Evolutionary conservation across 2,113 vertebrate genomes (phyloP), one percentile per base, ranked within the genome.

Genomic region (Lathamus discolor): DNA sequence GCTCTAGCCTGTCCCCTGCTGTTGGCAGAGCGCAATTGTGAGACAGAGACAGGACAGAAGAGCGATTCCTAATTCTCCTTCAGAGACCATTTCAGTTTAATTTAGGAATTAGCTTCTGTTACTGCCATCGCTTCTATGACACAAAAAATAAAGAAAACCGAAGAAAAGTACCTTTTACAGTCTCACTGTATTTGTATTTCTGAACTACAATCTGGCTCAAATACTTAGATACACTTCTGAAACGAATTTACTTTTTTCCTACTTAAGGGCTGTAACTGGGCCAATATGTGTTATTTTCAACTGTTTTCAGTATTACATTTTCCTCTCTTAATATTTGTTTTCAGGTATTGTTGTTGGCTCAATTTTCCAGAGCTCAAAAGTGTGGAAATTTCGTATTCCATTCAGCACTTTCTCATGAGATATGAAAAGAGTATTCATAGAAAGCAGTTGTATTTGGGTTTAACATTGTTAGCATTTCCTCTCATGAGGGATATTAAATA

Each of bases 401-500:
- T 92, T 82, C 80, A 94, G 72, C 88, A 91, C 83, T 94, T 98
- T 98, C 97, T 98, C 98, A 97, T 90, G 97, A 97, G 96, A 97
- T 83, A 96, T 33, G 96, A 98, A 96, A 91, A 96, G 93, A 96
- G 80, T 95, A 95, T 97, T 98, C 97, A 90, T 92, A 97, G 94
- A 97, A 97, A 97, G 92, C 46, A 77, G 80, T 95, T 93, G 95
- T 97, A 96, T 96, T 97, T 97, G 95, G 85, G 91, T 95, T 91
- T 84, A 97, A 97, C 96, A 97, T 97, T 97, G 94, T 97, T 97
- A 96, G 96, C 84, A 93, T 97, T 98, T 98, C 98, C 98, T 98
- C 98, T 98, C 98, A 83, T 93, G 98, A 98, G 98, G 86, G 91
- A 97, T 91, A 97, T 98, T 97, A 98, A 98, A 98, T 97, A 96